Base-by-base conservation (phyloP, 2,797 vertebrate genomes). In the Cryptoprocta ferox region DNA sequence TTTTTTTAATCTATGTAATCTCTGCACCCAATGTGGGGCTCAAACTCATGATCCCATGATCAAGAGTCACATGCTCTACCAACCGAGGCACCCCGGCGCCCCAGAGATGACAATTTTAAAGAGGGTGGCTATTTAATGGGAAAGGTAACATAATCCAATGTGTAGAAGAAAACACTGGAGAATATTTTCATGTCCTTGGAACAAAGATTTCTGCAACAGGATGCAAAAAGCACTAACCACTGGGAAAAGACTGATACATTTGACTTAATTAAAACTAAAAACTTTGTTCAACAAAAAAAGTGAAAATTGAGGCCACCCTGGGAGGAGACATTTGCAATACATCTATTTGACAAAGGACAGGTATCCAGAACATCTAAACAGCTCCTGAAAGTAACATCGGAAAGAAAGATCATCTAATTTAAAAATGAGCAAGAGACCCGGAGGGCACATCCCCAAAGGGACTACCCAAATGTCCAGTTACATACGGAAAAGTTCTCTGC, bases 211-310 rank as follows among this genome's bases (percentile, higher is more conserved):
- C 78, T 90, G 76, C 90, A 76, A 65, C 3, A 87, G 68, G 66
- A 80, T 10, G 66, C 7, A 79, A 76, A 95, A 95, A 91, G 45
- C 37, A 94, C 61, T 86, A 56, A 66, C n/a, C 53, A 89, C 39
- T 75, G 79, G 15, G 61, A 94, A 90, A 81, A 78, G 68, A 53
- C 1, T 28, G 26, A 81, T 26, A 71, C 39, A 90, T n/a, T 15
- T 75, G 15, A 65, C 35, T 73, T 70, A 68, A 78, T 80, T 39
- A 42, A 88, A 93, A 93, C 86, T 24, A 92, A 90, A 53, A 90
- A 85, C 12, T 82, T 35, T 88, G 18, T 35, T 95, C 61, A 66
- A 39, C 35, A 45, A 75, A 73, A 73, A 90, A 48, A 90, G 37
- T 35, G 19, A 95, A 92, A 97, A 63, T 50, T 92, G 37, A 90